phyloP scores from a whole-genome alignment of 1,140 invertebrate species.

The Tetraneura akinire region DNA sequence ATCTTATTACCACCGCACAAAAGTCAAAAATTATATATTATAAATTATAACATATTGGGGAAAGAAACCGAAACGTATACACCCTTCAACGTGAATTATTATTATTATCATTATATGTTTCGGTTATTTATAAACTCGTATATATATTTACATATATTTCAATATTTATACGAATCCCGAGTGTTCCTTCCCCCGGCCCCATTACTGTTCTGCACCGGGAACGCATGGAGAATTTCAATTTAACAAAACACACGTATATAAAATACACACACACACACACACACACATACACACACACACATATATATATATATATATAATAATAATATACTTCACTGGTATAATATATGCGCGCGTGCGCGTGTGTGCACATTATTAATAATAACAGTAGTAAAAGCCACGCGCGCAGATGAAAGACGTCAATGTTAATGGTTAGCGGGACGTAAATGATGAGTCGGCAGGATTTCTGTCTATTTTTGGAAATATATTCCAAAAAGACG shows the following conservation, averaged over 20 bases:
- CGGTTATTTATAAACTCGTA: constrained; percentile 23
- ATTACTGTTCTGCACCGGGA: background rate
- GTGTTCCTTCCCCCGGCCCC: background rate
- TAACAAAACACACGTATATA: constrained; percentile 44
- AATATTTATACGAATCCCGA: too few species aligned
- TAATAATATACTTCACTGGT: too few species aligned
- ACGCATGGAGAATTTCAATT: constrained; percentile 31
- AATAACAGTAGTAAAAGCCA: constrained; percentile 49
- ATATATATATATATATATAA: too few species aligned
- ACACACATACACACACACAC: background rate
- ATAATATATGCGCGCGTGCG: too few species aligned
- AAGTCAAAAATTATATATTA: too few species aligned
- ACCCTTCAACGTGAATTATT: background rate
- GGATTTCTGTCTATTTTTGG: constrained; percentile 48
- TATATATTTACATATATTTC: background rate
- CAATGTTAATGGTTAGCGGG: constrained; percentile 52
- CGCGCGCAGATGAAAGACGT: constrained; percentile 48
- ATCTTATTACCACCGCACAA: too few species aligned
- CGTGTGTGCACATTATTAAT: constrained; percentile 13
- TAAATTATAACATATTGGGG: too few species aligned
- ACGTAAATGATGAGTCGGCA: constrained; percentile 49
- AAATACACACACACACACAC: background rate
- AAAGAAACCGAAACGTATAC: too few species aligned
- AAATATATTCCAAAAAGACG: constrained; percentile 48
- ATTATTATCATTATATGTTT: constrained; percentile 13